phyloP scores from a whole-genome alignment of 2,797 vertebrate genomes.

The Acipenser ruthenus region DNA sequence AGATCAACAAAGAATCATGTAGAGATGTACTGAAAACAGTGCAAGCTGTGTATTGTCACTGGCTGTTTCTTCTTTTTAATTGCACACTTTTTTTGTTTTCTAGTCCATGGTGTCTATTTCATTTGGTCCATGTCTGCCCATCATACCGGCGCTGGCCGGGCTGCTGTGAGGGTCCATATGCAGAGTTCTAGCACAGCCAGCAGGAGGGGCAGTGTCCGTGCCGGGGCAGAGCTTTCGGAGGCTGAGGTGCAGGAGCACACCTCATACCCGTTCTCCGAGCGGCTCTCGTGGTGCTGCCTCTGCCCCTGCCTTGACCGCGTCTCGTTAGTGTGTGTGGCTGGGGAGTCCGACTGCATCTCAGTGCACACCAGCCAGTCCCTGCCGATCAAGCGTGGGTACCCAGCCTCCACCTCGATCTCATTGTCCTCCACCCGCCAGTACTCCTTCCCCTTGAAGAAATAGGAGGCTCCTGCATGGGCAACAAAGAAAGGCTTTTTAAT shows the following conservation, averaged over 20 bases:
- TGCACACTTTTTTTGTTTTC: too few species aligned
- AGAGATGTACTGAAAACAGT: too few species aligned
- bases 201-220: slow-evolving; percentile 1
- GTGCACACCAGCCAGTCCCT: slow-evolving; percentile 87
- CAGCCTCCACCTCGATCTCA: slow-evolving; percentile 69
- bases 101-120: too few species aligned
- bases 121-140: neutral
- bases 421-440: slow-evolving; percentile 86
- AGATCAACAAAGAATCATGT: too few species aligned
- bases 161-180: slow-evolving; percentile 16
- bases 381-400: slow-evolving; percentile 75
- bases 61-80: too few species aligned
- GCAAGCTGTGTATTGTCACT: too few species aligned
- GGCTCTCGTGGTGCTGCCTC: slow-evolving; percentile 61
- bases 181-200: neutral
- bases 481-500: slow-evolving; percentile 10
- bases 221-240: slow-evolving; percentile 21
- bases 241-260: slow-evolving; percentile 88
- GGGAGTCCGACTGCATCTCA: slow-evolving; percentile 65
- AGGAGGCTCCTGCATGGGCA: slow-evolving; percentile 67
- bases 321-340: slow-evolving; percentile 47
- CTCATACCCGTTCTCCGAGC: slow-evolving; percentile 74
- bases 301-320: slow-evolving; percentile 49
- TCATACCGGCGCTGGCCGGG: slow-evolving; percentile 24
- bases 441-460: slow-evolving; percentile 89